A percentile compares a stretch with the other conserved stretches of the same genome.
phyloP scores from a whole-genome alignment of 2,113 vertebrate species.

The Nematolebias whitei region DNA sequence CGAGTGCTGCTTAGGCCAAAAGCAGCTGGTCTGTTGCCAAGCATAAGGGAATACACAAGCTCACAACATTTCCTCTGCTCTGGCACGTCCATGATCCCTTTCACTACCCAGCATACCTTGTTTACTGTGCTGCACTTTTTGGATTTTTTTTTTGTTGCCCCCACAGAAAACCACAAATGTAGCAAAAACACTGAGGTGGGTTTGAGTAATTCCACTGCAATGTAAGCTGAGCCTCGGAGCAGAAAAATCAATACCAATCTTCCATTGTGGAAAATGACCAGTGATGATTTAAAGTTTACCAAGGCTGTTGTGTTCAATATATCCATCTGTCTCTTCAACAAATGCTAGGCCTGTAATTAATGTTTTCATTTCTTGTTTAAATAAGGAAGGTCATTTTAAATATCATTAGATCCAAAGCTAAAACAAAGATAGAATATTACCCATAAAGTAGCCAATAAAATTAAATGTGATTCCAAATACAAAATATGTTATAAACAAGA shows the following conservation, averaged over 20 bases:
- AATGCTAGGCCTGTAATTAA: too few species aligned
- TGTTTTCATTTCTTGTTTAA: too few species aligned
- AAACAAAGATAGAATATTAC: too few species aligned
- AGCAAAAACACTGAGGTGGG: conserved; percentile 12
- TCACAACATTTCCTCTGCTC: conserved; percentile 66
- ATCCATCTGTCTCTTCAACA: too few species aligned
- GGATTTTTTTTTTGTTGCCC: conserved; percentile 11
- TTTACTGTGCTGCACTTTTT: conserved; percentile 8
- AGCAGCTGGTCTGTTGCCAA: conserved; percentile 75
- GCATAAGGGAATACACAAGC: conserved; percentile 65
- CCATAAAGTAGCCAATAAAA: too few species aligned
- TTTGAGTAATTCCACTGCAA: conserved; percentile 45
- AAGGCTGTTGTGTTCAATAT: conserved; percentile 9
- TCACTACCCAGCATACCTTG: conserved; percentile 42
- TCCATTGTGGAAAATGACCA: conserved; percentile 51
- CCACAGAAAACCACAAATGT: neutral
- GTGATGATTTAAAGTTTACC: conserved; percentile 39
- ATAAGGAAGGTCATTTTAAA: too few species aligned
- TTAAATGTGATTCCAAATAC: too few species aligned
- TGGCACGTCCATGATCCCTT: conserved; percentile 57
- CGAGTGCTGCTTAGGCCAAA: conserved; percentile 64
- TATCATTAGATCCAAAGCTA: too few species aligned
- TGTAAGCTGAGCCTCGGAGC: conserved; percentile 29
- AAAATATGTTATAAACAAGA: too few species aligned
- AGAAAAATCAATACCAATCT: conserved; percentile 57